Percentiles rank a stretch among this genome's conserved stretches.
These are phyloP conservation scores for Gyps fulvus DNA, from an alignment of 2,113 vertebrate genomes.

Conservation along the genomic window DNA sequence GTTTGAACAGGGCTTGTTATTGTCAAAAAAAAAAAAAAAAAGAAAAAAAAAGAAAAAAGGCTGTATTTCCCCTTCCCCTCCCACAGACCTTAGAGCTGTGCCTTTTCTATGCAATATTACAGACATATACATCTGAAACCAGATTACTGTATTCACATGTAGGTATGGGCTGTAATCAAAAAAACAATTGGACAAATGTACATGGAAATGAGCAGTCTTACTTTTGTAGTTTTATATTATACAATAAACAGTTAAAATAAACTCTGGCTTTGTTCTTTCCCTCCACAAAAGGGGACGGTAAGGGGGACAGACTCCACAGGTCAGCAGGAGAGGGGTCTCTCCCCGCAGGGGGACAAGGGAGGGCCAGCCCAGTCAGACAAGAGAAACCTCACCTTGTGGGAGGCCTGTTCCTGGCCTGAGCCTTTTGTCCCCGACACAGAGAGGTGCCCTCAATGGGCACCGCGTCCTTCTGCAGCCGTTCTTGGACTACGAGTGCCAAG, in stretches of 20 bases:
- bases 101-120: constrained; percentile 99
- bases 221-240: constrained; percentile 99
- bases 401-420: accelerated
- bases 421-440: accelerated
- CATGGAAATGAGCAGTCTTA: constrained; percentile 98
- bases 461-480: accelerated
- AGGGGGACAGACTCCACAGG: accelerated
- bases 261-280: neutral
- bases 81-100: constrained; percentile 97
- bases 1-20: constrained; percentile 72
- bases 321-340: neutral
- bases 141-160: constrained; percentile 89
- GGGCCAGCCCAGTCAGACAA: neutral
- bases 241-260: constrained; percentile 92
- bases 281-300: accelerated
- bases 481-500: accelerated
- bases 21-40: neutral
- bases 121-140: constrained; percentile 85
- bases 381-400: neutral
- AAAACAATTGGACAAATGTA: constrained; percentile 86
- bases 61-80: constrained; percentile 78
- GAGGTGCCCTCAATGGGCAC: neutral
- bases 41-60: constrained; percentile 9
- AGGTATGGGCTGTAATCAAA: constrained; percentile 87
- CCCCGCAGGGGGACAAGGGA: neutral